Base-by-base conservation (phyloP, 2,888 invertebrate genomes). In the Choreutis nemorana region DNA sequence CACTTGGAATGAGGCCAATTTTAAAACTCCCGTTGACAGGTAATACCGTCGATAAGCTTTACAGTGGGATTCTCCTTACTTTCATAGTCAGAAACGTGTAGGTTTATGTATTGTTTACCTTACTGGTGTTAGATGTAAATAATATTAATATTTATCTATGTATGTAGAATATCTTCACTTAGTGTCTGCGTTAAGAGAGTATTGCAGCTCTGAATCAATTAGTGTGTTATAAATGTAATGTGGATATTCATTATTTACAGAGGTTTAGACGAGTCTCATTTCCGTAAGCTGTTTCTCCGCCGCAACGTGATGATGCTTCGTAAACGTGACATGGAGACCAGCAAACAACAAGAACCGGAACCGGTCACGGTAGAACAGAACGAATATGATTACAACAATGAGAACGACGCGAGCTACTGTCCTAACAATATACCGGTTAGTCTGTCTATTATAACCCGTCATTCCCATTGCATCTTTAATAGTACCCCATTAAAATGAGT, bases 361-460 rank as follows among this genome's bases (percentile, higher is more conserved):
- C 66, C 70, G 0, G 45, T 65, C 24, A 49, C 61, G 0, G 57
- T 67, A 5, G 75, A 75, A 14, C 64, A 55, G 22, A 40, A 50
- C 3, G 73, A 72, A 23, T 80, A 80, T 41, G 71, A 80, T 44
- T 79, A 79, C 30, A 55, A 68, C 37, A 80, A 80, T 36, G 80
- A 80, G 37, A 80, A 80, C 37, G 79, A 80, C 40, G 75, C 72
- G 1, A 75, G 75, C 0, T 80, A 80, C 45, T 80, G 79, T 33
- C 66, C 70, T 1, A 64, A 56, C 26, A 55, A 54, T 32, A 42
- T 59, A 21, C 61, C 63, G 38, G 78, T 77, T 10, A 45, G 52
- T 47, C 33, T 29, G 33, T 36, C 20, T n/a, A 21, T 9, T 3
- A 8, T 3, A 3, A 21, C 21, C 18, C 4, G 7, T 18, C 18